Percentiles rank a stretch among this genome's conserved stretches.
These are phyloP conservation scores for Tachystola acroxantha DNA, from an alignment of 2,888 invertebrate genomes.

Conservation along the genomic window DNA sequence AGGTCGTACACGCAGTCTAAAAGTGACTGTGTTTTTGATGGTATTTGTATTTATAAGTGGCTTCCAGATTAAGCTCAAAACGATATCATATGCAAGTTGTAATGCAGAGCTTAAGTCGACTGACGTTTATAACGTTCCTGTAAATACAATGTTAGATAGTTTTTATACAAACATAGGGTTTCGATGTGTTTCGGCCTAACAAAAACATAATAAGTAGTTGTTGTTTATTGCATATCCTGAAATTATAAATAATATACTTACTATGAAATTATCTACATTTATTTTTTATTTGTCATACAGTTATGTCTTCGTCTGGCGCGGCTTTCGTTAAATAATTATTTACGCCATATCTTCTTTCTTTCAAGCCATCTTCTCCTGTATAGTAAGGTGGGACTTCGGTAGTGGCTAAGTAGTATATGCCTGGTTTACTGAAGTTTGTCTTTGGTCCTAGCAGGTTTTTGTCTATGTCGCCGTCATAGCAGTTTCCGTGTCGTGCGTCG, in stretches of 20 bases:
- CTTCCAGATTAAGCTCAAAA: slow-evolving; percentile 56
- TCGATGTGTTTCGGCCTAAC: slow-evolving; percentile 29
- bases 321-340: slow-evolving; percentile 45
- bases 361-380: slow-evolving; percentile 43
- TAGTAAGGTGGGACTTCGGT: slow-evolving; percentile 43
- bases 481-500: slow-evolving; percentile 45
- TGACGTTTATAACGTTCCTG: slow-evolving; percentile 7
- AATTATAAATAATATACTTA: slow-evolving; percentile 45
- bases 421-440: slow-evolving; percentile 52
- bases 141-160: slow-evolving; percentile 33
- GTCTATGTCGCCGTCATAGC: slow-evolving; percentile 32
- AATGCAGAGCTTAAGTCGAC: slow-evolving; percentile 22
- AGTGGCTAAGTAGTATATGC: slow-evolving; percentile 58
- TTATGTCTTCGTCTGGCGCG: slow-evolving; percentile 47
- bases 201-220: slow-evolving; percentile 46
- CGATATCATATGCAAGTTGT: slow-evolving; percentile 17
- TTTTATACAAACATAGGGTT: slow-evolving; percentile 41
- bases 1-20: no score
- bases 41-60: slow-evolving; percentile 29
- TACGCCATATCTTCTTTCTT: slow-evolving; percentile 31
- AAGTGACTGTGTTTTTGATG: no score
- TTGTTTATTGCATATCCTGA: slow-evolving; percentile 46
- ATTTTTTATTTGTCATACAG: slow-evolving; percentile 32
- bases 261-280: no score
- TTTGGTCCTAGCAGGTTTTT: slow-evolving; percentile 49